Evolutionary conservation across 2,888 invertebrate species (phyloP), one percentile per base, ranked within the genome.

Genomic region (Eledona agricola): DNA sequence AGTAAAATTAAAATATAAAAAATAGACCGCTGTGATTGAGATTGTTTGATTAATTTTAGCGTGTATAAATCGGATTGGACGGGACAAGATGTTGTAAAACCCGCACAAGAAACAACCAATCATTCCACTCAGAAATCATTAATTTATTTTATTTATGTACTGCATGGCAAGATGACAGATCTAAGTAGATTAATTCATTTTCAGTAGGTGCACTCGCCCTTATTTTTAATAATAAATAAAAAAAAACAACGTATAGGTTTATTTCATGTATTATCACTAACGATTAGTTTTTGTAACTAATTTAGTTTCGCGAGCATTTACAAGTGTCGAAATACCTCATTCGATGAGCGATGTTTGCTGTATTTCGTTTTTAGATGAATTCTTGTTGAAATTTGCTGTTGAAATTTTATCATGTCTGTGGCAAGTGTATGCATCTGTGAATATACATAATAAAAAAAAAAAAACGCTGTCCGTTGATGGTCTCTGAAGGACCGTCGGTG

Each of bases 321-420:
- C 29, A 45, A 32, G 12, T 3, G 20, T 31, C 9, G 20, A 11
- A 28, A 26, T 25, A 45, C 31, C 22, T 32, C 31, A 42, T 17
- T 28, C 12, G 7, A 29, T 16, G 13, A 37, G 35, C 28, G 46
- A n/a, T 25, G 25, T 38, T 23, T 20, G 35, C 35, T 35, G 35
- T 35, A 22, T 22, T 40, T 11, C 40, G 28, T 26, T 45, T 60
- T 46, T 61, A 59, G 59, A 60, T 53, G 56, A 58, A 62, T 58
- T 60, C 62, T 63, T 64, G 62, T 62, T 64, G 60, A 62, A 60
- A 63, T 59, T 62, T 60, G 53, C 60, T 62, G 64, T 64, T 64
- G 56, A 64, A 62, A 61, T 61, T 64, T 60, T 63, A 63, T 53
- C 23, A 40, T 46, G 13, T 60, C 55, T 60, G 49, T 31, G 45